Evolutionary conservation across 2,888 invertebrate genomes (phyloP), one percentile per base, ranked within the genome.

Genomic region (Arge pagana): DNA sequence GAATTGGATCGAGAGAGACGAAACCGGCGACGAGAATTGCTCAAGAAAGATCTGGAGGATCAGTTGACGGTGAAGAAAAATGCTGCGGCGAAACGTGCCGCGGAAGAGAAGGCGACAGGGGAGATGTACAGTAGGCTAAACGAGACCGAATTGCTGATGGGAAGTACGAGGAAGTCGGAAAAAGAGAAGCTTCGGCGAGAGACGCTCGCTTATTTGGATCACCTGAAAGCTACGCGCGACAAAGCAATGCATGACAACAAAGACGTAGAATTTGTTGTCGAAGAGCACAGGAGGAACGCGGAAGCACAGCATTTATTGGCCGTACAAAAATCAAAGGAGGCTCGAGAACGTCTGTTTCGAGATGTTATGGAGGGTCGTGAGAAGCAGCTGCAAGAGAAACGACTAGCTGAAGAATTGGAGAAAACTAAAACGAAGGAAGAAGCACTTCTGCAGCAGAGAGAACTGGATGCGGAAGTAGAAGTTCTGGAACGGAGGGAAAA

Each of bases 21-120:
- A 37, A 60, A 54, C 4, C 49, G 53, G 23, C 62, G 66, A 26
- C 59, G 67, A 18, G 57, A 55, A 8, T 53, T 50, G 13, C 48
- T 70, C 54, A 66, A 63, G 50, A 56, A 31, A 18, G 71, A 70
- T 18, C 53, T 74, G 31, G 67, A 69, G 49, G 68, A 68, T 13
- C 72, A 72, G 43, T 56, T 69, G 33, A 43, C 58, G 40, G 43
- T 35, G 16, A 57, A 65, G 3, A 64, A 59, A 31, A 58, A 57
- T 52, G 55, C 52, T 18, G 41, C 70, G 26, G 64, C 53, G 0
- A 66, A 70, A 35, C 58, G 64, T 13, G 62, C 59, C 0, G 56
- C 54, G 7, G 61, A 67, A 33, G 70, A 72, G 50, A 54, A 54
- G 3, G 58, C 43, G 7, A 49, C 64, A 33, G 67, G 68, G 26